Evolutionary conservation across 2,888 invertebrate genomes (phyloP), one percentile per base, ranked within the genome.

Genomic region (Brachyopa scutellaris): DNA sequence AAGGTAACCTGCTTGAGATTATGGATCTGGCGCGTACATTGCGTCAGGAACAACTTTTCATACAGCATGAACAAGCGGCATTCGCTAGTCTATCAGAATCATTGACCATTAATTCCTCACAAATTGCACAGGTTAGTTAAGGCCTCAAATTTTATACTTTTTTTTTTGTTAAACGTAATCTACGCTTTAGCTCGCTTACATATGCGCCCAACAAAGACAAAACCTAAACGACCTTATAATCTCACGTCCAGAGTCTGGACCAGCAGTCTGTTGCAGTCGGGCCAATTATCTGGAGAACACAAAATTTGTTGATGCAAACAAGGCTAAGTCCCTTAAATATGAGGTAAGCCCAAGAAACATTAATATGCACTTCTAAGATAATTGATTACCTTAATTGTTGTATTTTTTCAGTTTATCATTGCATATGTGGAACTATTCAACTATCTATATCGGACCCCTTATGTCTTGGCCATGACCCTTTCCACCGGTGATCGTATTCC

Each of bases 161-260:
- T n/a, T n/a, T n/a, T n/a, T n/a, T n/a, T n/a, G n/a, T 85, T 49
- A 55, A 78, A 73, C 85, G 2, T 7, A n/a, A n/a, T n/a, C 17
- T 17, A 9, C 13, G n/a, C 86, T 38, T 61, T 94, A 96, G 90
- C 93, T 94, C 76, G 95, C 97, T 31, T 98, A 97, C 96, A 93
- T 97, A 79, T 95, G 96, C 80, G 94, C 95, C 2, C 96, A 97
- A 90, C 97, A 97, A 90, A 93, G 95, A 85, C 93, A 95, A 84
- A 96, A 95, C 89, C 92, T 96, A 21, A 95, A 95, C 84, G 93
- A 94, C 86, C 91, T 97, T 86, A 93, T 96, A 83, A 92, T 95
- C 38, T 93, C 96, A 49, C 92, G 94, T 84, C 93, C 94, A 57
- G 96, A 96, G 87, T 93, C 94, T 55, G 94, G 95, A 19, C 95